Percentiles rank a stretch among this genome's conserved stretches.
Conservation (phyloP, 92 coral and sea anemone genomes). For the Chrysogorgia sp. region DNA sequence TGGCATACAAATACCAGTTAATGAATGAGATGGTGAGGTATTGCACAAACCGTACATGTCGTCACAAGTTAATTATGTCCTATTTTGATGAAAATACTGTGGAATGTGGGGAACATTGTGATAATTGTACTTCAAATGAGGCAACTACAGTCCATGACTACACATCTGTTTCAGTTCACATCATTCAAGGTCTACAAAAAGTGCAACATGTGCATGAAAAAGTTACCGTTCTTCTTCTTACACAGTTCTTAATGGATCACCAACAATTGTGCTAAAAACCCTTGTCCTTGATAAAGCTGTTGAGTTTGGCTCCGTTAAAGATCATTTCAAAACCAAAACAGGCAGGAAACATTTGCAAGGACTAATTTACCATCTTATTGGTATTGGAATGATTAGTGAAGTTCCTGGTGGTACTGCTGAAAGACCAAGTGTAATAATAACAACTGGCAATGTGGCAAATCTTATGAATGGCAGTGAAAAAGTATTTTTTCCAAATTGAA, state of each 20-base stretch:
- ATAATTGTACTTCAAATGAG: constrained; percentile 34
- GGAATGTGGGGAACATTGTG: constrained; percentile 53
- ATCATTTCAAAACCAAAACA: constrained; percentile 23
- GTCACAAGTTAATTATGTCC: constrained; percentile 28
- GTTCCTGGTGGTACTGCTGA: constrained; percentile 29
- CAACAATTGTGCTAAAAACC: constrained; percentile 43
- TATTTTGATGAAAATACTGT: constrained; percentile 39
- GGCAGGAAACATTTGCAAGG: constrained; percentile 38
- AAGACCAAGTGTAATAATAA: background rate
- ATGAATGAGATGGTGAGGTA: constrained; percentile 31
- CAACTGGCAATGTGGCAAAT: constrained; percentile 9
- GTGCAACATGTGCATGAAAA: constrained; percentile 39
- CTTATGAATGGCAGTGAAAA: constrained; percentile 17
- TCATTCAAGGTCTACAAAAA: constrained; percentile 34
- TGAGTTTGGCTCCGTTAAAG: constrained; percentile 48
- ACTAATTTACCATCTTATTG: constrained; percentile 11
- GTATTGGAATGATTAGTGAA: constrained; percentile 17
- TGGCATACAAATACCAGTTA: constrained; percentile 20
- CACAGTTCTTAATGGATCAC: constrained; percentile 56
- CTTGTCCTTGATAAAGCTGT: constrained; percentile 37
- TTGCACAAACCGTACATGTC: constrained; percentile 20
- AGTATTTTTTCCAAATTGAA: too few species aligned
- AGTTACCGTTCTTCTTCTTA: constrained; percentile 39
- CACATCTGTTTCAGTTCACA: constrained; percentile 27
- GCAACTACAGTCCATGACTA: constrained; percentile 35